Evolutionary conservation across 53 echinoderm and acorn worm species (phyloP), one percentile per base, ranked within the genome.

Genomic region (Temnopleurus reevesii): DNA sequence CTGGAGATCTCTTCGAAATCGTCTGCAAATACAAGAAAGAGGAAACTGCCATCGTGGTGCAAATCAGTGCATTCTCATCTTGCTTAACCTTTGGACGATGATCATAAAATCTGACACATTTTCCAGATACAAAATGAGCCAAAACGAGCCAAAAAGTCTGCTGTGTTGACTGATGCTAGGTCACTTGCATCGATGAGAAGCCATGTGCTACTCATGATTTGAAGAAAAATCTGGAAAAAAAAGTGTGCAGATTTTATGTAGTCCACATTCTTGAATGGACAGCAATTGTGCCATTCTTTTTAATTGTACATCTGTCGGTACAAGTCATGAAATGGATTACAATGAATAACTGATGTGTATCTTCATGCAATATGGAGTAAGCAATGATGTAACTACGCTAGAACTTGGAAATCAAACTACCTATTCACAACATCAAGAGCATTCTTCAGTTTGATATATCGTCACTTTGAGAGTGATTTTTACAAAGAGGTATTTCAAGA

Each of bases 141-240:
- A 71, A 71, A 71, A 71, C 71, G 71, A 71, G 71, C 71, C 71
- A 71, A 71, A 41, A 71, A 5, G 71, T 71, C 71, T 71, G 71
- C 71, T 71, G 41, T 21, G 2, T 71, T 71, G 71, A 71, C 71
- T 71, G 71, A 71, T 71, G 71, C 71, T 71, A 36, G 8, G n/a
- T 30, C 15, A 71, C 43, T 5, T 71, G 63, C 61, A n/a, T 61
- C 2, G 29, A 25, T 6, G 6, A 61, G 29, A 29, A 5, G 41
- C 36, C 71, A 71, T 71, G 36, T 8, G 41, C 12, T 38, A 33
- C 61, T 31, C 61, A 31, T 61, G 33, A 33, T 29, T 29, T 31
- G 23, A 31, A 61, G 61, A 33, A 29, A 30, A 6, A 12, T 41
- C 21, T 41, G 71, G 71, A 41, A 71, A 71, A 71, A n/a, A n/a